These are phyloP conservation scores for Ethmia dodecea DNA, from an alignment of 2,888 invertebrate genomes.

Conservation along the genomic window DNA sequence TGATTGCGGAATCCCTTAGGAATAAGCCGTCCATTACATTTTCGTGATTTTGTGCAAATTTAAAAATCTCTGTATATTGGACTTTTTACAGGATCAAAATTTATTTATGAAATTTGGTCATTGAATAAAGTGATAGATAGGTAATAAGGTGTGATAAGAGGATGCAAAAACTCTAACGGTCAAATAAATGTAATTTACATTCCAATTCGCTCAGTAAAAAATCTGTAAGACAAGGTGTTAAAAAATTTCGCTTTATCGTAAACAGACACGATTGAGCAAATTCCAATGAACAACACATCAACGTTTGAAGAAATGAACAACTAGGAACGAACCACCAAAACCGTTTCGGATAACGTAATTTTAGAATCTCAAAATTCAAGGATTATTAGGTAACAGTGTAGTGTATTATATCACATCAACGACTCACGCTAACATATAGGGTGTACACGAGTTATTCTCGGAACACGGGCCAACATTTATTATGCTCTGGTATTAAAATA, in stretches of 20 bases:
- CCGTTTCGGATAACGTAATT: constrained; percentile 43
- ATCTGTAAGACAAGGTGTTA: too few relatives aligned
- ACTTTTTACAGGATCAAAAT: neutral
- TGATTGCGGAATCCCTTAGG: too few relatives aligned
- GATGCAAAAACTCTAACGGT: constrained; percentile 50
- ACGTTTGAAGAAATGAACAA: constrained; percentile 51
- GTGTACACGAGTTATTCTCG: constrained; percentile 59
- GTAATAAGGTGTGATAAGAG: constrained; percentile 27
- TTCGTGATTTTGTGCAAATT: too few relatives aligned
- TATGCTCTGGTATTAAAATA: constrained; percentile 72
- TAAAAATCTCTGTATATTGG: too few relatives aligned
- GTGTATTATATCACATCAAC: constrained; percentile 60
- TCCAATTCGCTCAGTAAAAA: too few relatives aligned
- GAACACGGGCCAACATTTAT: constrained; percentile 61
- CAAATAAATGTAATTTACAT: constrained; percentile 27
- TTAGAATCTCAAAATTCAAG: constrained; percentile 53
- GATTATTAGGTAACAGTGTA: constrained; percentile 50
- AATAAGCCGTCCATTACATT: too few relatives aligned
- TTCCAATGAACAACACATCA: constrained; percentile 59
- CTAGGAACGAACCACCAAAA: constrained; percentile 67
- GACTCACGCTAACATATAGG: constrained; percentile 57
- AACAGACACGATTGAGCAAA: constrained; percentile 66
- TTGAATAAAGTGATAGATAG: too few relatives aligned
- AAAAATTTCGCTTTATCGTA: constrained; percentile 29
- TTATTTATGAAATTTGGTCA: too few relatives aligned